Evolutionary conservation across 2,888 invertebrate species (phyloP), one percentile per base, ranked within the genome.

Genomic region (Crocallis elinguaria): DNA sequence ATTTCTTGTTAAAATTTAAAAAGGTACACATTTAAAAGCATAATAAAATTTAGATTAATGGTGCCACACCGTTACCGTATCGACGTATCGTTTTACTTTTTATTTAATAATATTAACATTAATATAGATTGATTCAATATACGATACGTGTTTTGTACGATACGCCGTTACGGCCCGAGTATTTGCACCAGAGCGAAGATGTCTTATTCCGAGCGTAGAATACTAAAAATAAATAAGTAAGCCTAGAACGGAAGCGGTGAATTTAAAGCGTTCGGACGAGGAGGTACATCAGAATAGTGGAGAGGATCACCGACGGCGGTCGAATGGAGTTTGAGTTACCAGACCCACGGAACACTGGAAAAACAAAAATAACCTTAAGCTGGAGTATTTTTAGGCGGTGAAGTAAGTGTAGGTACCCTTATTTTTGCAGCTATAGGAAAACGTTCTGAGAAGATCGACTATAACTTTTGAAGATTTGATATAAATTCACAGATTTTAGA

Each of bases 201-300:
- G 8, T 32, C 27, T 8, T 21, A 21, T 32, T n/a, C 13, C 23
- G 19, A 69, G 63, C 65, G 12, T 19, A 43, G 61, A 78, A 77
- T 75, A 77, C 73, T 82, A 84, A 77, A 70, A 84, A 89, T 88
- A 87, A 88, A 86, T 87, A 84, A 74, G 73, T 75, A 74, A 39
- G 54, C 74, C 84, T 84, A 32, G 30, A 55, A 38, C 29, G 55
- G 8, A 16, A 16, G n/a, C 11, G 33, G 16, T 69, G 6, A 46
- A 58, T 79, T 81, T 86, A 88, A 56, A 86, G 66, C 82, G 80
- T 84, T 81, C 90, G 89, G 11, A 89, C 82, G 46, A 90, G 80
- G 2, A 90, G 73, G 57, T 88, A 90, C 78, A 88, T 88, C 43
- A 88, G 62, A 8, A 79, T 64, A 1, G 87, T 66, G 0, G 84